Evolutionary conservation across 2,888 invertebrate genomes (phyloP).

Genomic region (Chymomyza fuscimana): DNA sequence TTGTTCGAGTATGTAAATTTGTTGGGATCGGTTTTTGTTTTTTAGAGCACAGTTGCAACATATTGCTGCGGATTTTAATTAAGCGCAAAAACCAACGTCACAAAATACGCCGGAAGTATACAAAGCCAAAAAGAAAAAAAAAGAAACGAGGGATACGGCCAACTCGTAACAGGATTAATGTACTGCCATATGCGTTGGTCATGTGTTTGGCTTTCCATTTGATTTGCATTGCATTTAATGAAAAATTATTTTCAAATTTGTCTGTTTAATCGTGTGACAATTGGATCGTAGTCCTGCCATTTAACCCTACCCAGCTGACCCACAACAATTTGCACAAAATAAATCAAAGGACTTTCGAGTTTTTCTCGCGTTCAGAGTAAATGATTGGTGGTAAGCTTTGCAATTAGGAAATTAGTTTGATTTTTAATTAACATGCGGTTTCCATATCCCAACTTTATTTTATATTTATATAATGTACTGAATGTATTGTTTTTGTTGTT

Average conservation of each 20-base stretch:
- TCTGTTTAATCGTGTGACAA: slow-evolving; percentile 75
- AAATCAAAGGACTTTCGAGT: slow-evolving; percentile 58
- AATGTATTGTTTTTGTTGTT: slow-evolving; percentile 16
- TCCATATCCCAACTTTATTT: slow-evolving; percentile 23
- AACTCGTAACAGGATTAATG: slow-evolving; percentile 68
- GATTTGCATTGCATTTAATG: slow-evolving; percentile 75
- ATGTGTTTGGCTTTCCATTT: slow-evolving; percentile 56
- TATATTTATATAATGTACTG: slow-evolving; percentile 16
- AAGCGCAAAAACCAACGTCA: slow-evolving; percentile 58
- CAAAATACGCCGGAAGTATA: slow-evolving; percentile 30
- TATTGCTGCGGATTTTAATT: slow-evolving; percentile 72
- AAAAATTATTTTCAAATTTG: slow-evolving; percentile 75
- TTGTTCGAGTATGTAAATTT: slow-evolving; percentile 63
- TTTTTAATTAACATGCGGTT: slow-evolving; percentile 75
- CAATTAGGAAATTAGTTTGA: slow-evolving; percentile 75
- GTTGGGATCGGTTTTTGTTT: slow-evolving; percentile 33
- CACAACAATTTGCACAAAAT: slow-evolving; percentile 34
- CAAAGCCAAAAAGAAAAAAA: neutral
- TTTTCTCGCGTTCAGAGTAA: slow-evolving; percentile 5
- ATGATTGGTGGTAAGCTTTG: slow-evolving; percentile 58
- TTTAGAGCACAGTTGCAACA: slow-evolving; percentile 52
- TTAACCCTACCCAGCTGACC: slow-evolving; percentile 45
- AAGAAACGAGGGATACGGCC: slow-evolving; percentile 12
- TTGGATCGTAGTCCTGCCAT: slow-evolving; percentile 40
- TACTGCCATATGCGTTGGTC: slow-evolving; percentile 33